Base-by-base conservation (phyloP, 1,140 invertebrate genomes). In the Drosophila bocki region DNA sequence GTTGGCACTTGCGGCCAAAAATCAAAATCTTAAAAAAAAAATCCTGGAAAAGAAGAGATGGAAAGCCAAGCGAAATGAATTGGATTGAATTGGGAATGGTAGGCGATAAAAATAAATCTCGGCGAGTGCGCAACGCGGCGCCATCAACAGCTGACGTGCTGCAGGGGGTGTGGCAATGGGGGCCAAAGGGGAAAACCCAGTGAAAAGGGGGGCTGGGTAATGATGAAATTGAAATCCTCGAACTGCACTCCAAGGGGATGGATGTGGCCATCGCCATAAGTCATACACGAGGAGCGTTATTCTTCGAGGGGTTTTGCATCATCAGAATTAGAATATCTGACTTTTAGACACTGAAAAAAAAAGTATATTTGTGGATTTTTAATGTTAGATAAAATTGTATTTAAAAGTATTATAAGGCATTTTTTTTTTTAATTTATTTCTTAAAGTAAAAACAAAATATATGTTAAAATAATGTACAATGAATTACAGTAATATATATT, bases 101-200 rank as follows among this genome's bases (percentile, higher is more conserved):
- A 90, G 85, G 85, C 85, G 85, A 88, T 88, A 88, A 88, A 88
- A 88, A 88, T 88, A 88, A 88, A 88, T 88, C 85, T 88, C 81
- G 85, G 80, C 76, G 58, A 86, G 82, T 79, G 82, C 83, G 75
- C 83, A 86, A 74, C 83, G 74, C 71, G 83, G 84, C 83, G 83
- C 70, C 82, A 69, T 81, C 84, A 87, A 88, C 84, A 87, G 84
- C 84, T 87, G 83, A 87, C 83, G 75, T 67, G 50, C 56, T 65
- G 67, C 67, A 60, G 37, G 45, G 45, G 32, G 26, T 15, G n/a
- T 35, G 15, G 29, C 26, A n/a, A 42, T 3, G 32, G 45, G 19
- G 35, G 6, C 8, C 0, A 11, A 6, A 19, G 32, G 32, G 37
- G 11, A 11, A 50, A 11, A 4, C 33, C 13, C 17, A 13, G 51